phyloP scores from a whole-genome alignment of 2,113 vertebrate genomes.

The Tetrao urogallus region DNA sequence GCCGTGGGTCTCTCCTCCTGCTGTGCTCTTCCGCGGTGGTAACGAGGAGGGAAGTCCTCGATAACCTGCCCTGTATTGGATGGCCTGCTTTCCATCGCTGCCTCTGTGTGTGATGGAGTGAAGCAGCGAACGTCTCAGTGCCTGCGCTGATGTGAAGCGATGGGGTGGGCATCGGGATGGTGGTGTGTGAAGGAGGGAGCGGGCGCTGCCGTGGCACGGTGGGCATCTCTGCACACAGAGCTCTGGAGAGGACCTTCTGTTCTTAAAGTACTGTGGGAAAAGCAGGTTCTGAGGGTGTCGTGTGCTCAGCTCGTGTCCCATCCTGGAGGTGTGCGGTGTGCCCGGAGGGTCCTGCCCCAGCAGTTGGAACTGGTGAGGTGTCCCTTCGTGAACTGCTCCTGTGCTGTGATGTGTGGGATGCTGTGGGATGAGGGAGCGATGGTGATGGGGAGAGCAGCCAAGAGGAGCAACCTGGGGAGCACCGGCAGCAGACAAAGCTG shows the following conservation, averaged over 20 bases:
- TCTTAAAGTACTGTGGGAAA: background rate
- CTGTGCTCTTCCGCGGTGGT: accelerated
- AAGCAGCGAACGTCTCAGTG: accelerated
- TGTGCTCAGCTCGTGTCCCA: background rate
- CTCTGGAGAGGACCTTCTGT: background rate
- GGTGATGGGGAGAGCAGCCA: background rate
- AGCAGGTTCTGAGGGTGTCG: background rate
- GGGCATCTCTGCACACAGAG: accelerated
- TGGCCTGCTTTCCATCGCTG: background rate
- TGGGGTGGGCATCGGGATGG: accelerated
- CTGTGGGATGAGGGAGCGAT: background rate
- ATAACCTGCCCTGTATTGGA: accelerated
- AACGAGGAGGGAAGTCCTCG: accelerated
- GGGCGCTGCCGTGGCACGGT: accelerated
- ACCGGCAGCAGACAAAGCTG: background rate
- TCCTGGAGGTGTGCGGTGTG: background rate
- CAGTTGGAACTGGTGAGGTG: background rate
- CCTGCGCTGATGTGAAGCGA: background rate
- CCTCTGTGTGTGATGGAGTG: accelerated
- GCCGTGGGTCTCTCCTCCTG: background rate
- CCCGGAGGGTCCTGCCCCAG: background rate
- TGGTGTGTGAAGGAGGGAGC: accelerated
- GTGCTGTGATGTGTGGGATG: background rate
- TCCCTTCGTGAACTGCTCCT: background rate
- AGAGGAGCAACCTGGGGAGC: too few species aligned